phyloP scores from a whole-genome alignment of 2,113 vertebrate genomes.

The Corythoichthys intestinalis region DNA sequence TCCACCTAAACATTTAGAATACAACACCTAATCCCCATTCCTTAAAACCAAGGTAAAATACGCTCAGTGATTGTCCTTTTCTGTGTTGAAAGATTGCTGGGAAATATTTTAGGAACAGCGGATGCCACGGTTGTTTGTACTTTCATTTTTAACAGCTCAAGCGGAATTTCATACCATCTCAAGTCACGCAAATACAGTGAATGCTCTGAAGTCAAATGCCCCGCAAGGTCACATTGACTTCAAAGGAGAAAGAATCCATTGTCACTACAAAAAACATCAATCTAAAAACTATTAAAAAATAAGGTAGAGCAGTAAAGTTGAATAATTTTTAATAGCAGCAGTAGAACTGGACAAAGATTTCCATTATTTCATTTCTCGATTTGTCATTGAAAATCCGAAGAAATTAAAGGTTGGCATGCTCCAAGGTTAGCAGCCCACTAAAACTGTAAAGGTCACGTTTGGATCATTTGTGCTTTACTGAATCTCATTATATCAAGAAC shows the following conservation, averaged over 20 bases:
- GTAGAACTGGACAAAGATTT: too few relatives aligned
- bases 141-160: neutral
- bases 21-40: slow-evolving; percentile 41
- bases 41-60: slow-evolving; percentile 30
- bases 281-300: neutral
- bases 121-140: neutral
- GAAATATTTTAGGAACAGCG: neutral
- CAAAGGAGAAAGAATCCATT: neutral
- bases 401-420: neutral
- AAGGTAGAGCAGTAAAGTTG: too few relatives aligned
- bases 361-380: too few relatives aligned
- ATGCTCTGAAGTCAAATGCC: neutral
- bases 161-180: neutral
- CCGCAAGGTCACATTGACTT: neutral
- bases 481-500: neutral
- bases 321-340: too few relatives aligned
- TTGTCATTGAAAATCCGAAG: too few relatives aligned
- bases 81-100: neutral
- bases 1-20: slow-evolving; percentile 27
- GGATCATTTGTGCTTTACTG: neutral
- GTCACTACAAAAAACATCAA: neutral
- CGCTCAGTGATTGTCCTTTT: neutral
- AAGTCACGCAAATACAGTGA: neutral
- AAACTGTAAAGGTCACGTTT: neutral
- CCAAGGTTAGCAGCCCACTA: neutral